phyloP scores from a whole-genome alignment of 2,113 vertebrate species.

The Cricetomys ansorgei region DNA sequence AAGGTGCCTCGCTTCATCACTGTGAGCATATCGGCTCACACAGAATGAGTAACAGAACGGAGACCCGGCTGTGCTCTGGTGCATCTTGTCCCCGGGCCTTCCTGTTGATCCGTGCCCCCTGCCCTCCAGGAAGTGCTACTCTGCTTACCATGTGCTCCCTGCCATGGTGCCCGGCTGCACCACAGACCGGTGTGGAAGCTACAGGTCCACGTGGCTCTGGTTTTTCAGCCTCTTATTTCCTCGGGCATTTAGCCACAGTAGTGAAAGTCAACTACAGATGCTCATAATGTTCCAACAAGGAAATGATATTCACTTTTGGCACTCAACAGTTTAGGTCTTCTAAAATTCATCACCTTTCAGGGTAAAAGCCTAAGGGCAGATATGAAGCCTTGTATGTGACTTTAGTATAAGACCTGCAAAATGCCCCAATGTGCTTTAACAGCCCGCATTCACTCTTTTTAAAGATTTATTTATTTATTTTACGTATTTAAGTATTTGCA shows the following conservation, averaged over 20 bases:
- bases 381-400: neutral
- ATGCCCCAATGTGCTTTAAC: neutral
- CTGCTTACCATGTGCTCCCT: neutral
- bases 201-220: neutral
- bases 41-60: neutral
- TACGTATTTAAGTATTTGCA: too few relatives aligned
- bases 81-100: neutral
- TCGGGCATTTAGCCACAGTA: neutral
- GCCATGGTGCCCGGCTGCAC: too few relatives aligned
- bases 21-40: neutral
- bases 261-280: neutral
- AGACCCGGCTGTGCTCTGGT: neutral
- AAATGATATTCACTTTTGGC: conserved; percentile 1
- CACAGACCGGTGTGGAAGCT: neutral
- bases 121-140: neutral
- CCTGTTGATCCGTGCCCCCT: neutral
- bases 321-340: neutral
- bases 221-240: neutral
- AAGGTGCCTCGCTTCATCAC: neutral
- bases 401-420: conserved; percentile 21
- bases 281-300: conserved; percentile 9
- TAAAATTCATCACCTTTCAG: neutral
- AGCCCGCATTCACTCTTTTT: neutral
- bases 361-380: neutral
- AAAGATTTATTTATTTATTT: neutral